These are phyloP conservation scores for Rhinolophus ferrumequinum DNA, from an alignment of 2,113 vertebrate genomes.

Conservation along the genomic window DNA sequence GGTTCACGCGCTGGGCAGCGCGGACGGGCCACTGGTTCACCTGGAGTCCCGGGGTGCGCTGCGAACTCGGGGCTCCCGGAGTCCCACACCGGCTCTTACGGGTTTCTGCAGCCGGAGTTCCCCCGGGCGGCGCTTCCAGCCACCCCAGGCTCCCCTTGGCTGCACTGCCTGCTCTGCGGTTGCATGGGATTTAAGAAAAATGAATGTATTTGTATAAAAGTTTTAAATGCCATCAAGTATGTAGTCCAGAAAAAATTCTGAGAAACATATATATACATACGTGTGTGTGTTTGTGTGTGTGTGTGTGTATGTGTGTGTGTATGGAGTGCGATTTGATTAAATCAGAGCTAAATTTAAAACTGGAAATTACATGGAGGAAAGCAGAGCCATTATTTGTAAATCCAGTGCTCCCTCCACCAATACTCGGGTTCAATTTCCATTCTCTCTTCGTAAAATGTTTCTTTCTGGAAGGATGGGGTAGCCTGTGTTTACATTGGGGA, in stretches of 20 bases:
- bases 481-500: not conserved
- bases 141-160: not conserved
- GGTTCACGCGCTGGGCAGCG: not conserved
- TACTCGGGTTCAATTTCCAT: not conserved
- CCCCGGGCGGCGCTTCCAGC: not conserved
- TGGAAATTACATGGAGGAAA: not conserved
- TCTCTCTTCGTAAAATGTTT: not conserved
- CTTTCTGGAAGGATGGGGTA: not conserved
- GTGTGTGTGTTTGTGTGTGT: too few relatives aligned
- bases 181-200: not conserved
- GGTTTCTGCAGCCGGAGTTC: not conserved
- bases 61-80: not conserved
- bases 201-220: not conserved
- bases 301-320: too few relatives aligned
- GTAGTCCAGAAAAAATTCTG: not conserved
- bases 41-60: not conserved
- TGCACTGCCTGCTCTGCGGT: not conserved
- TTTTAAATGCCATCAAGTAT: not conserved
- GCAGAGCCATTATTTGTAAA: not conserved
- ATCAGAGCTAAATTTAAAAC: not conserved
- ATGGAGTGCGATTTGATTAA: not conserved
- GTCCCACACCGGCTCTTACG: not conserved
- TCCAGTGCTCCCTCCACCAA: not conserved
- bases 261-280: too few relatives aligned
- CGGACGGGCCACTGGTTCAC: not conserved